Evolutionary conservation across 2,797 vertebrate genomes (phyloP).

Genomic region (Helarctos malayanus): DNA sequence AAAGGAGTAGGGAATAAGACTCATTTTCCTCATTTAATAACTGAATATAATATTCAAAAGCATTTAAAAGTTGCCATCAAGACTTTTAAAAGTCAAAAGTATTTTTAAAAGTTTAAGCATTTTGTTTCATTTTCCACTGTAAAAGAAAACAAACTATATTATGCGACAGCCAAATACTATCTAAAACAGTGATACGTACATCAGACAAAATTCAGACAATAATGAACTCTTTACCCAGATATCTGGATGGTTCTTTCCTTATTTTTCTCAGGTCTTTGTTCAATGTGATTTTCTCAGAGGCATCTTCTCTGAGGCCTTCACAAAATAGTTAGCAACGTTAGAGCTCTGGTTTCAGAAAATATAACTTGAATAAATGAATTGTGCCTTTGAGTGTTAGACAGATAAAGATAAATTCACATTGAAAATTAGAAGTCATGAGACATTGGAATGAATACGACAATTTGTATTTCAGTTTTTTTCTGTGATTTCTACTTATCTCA

Average conservation of each 20-base stretch:
- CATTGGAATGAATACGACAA: neutral
- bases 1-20: neutral
- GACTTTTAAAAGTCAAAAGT: neutral
- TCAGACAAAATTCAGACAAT: neutral
- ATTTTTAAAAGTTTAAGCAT: neutral
- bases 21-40: neutral
- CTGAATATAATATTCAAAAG: neutral
- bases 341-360: neutral
- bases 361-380: neutral
- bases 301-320: neutral
- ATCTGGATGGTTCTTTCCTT: neutral
- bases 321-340: neutral
- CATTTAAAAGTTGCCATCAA: neutral
- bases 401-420: neutral
- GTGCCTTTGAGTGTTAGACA: neutral
- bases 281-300: neutral
- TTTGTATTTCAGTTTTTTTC: neutral
- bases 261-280: neutral
- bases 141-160: neutral
- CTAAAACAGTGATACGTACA: neutral
- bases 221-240: neutral
- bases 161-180: neutral
- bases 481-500: neutral
- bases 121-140: neutral
- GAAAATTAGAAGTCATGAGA: neutral